These are phyloP conservation scores for Hormiphora californensis DNA, from an alignment of 37 sponge, comb jelly and placozoan genomes.

Conservation along the genomic window DNA sequence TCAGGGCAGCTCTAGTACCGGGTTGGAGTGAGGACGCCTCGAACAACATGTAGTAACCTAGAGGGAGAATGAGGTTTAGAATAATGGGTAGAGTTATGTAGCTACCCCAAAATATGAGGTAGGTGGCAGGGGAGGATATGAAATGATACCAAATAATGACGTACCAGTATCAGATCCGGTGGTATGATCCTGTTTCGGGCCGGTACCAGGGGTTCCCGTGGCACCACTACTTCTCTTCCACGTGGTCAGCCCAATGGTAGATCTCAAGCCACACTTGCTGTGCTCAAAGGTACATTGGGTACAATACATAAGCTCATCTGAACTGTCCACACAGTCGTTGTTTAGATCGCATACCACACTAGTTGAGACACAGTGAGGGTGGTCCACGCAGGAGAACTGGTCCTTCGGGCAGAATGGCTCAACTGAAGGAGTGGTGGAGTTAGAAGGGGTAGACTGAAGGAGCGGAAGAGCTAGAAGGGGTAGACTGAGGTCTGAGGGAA, in stretches of 20 bases:
- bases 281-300: constrained; percentile 2
- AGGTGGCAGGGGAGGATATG: neutral
- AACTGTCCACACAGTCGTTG: neutral
- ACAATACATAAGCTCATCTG: neutral
- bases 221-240: constrained; percentile 46
- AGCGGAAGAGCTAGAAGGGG: too few relatives aligned
- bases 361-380: neutral
- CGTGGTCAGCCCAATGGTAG: neutral
- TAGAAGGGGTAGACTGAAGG: too few relatives aligned
- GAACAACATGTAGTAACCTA: constrained; percentile 51
- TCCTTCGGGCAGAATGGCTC: neutral
- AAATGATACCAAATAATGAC: neutral
- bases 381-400: constrained; percentile 17
- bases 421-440: neutral
- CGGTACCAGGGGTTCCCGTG: neutral
- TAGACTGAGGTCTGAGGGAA: too few relatives aligned
- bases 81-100: too few relatives aligned
- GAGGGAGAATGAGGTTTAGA: too few relatives aligned
- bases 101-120: too few relatives aligned
- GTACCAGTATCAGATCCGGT: neutral
- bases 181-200: neutral
- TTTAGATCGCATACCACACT: neutral
- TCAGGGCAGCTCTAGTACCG: neutral
- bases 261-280: neutral
- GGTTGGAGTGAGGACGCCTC: neutral